These are phyloP conservation scores for Masnerella sp. DNA, from an alignment of 2,888 invertebrate species.

Conservation along the genomic window DNA sequence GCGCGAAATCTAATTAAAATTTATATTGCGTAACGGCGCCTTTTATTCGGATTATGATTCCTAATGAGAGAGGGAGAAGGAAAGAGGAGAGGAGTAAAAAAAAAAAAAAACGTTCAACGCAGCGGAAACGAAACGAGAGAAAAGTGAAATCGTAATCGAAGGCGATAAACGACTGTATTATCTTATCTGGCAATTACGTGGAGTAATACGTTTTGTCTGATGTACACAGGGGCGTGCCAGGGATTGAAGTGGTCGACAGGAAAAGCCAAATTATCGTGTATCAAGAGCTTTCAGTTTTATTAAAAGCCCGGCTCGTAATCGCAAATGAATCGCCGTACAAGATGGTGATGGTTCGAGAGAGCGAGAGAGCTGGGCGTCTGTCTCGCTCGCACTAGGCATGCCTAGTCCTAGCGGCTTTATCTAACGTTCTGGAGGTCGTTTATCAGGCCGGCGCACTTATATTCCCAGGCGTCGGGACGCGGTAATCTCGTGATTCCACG, in stretches of 20 bases:
- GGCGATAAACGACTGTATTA: constrained; percentile 20
- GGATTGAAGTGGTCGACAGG: constrained; percentile 33
- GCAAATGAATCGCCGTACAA: constrained; percentile 34
- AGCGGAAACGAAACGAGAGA: neutral
- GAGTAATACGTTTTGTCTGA: constrained; percentile 35
- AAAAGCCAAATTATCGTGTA: constrained; percentile 46
- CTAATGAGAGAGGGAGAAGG: neutral
- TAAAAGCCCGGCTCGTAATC: constrained; percentile 26
- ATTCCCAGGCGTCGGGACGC: constrained; percentile 64
- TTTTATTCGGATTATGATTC: constrained; percentile 18
- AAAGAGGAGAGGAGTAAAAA: neutral
- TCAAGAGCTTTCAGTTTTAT: constrained; percentile 47
- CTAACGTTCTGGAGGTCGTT: constrained; percentile 74
- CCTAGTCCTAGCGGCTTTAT: constrained; percentile 70
- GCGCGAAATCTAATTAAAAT: constrained; percentile 40
- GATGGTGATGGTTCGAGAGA: constrained; percentile 58
- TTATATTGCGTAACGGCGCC: constrained; percentile 25
- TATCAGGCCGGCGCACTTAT: constrained; percentile 70
- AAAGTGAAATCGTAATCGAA: constrained; percentile 26
- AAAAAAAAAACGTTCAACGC: neutral
- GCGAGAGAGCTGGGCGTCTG: constrained; percentile 34
- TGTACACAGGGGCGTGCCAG: constrained; percentile 42
- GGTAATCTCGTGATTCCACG: constrained; percentile 59
- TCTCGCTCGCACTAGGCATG: constrained; percentile 51
- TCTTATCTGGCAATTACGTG: constrained; percentile 27